phyloP scores from a whole-genome alignment of 1,140 invertebrate genomes.

The Calliopsis andreniformis region DNA sequence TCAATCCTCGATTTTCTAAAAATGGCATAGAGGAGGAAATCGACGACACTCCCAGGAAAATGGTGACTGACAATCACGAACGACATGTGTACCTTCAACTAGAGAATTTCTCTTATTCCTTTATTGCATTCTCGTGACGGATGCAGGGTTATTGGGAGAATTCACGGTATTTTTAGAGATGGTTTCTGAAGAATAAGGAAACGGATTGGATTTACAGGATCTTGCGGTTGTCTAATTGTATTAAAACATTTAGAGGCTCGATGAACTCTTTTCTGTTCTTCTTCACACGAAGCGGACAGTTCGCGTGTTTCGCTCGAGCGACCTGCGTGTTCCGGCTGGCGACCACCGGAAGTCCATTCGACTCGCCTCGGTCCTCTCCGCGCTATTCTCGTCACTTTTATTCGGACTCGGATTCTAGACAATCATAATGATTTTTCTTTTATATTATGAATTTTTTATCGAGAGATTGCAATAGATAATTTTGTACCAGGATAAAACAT shows the following conservation, averaged over 20 bases:
- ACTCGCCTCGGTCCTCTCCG: conserved; percentile 56
- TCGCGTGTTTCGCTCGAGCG: conserved; percentile 58
- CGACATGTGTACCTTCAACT: not conserved
- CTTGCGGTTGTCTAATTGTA: conserved; percentile 26
- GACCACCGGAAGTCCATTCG: conserved; percentile 68
- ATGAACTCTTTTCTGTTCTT: not conserved
- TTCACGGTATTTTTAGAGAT: not conserved
- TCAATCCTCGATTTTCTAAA: not conserved
- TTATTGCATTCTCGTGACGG: too few relatives aligned
- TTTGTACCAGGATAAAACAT: too few relatives aligned
- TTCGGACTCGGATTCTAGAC: conserved; percentile 4
- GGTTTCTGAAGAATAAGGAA: not conserved
- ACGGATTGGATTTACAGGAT: not conserved
- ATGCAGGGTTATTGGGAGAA: too few relatives aligned
- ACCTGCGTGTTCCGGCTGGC: conserved; percentile 69
- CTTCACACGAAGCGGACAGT: not conserved
- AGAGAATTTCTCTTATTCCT: conserved; percentile 7
- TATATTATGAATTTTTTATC: not conserved
- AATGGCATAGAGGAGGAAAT: not conserved
- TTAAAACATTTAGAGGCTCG: conserved; percentile 1
- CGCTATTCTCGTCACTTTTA: conserved; percentile 31
- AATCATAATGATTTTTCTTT: not conserved
- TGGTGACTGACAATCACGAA: not conserved
- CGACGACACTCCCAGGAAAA: not conserved
- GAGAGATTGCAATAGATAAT: not conserved